Evolutionary conservation across 35 echinoderm and acorn worm species (phyloP).

Genomic region (Strongylocentrotus purpuratus): DNA sequence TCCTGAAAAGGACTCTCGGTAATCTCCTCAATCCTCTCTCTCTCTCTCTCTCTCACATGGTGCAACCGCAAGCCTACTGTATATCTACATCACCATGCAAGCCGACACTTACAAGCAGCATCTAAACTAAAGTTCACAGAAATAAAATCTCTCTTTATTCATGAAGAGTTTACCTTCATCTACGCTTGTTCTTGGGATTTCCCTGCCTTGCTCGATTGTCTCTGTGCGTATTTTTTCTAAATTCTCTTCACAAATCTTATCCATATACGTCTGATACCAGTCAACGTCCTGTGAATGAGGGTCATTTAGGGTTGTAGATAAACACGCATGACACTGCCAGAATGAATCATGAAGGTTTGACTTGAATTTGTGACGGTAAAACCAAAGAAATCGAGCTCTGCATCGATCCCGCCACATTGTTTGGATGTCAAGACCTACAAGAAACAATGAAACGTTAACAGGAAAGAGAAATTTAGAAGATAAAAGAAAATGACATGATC

Average conservation of each 20-base stretch:
- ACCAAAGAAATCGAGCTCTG: background rate
- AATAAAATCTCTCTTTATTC: background rate
- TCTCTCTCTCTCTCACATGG: too few relatives aligned
- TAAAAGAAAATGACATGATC: background rate
- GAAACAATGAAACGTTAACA: background rate
- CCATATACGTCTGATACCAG: slow-evolving; percentile 21
- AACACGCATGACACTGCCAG: slow-evolving; percentile 16
- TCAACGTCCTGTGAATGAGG: background rate
- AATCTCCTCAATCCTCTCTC: too few relatives aligned
- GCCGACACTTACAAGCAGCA: too few relatives aligned
- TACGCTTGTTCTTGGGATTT: background rate
- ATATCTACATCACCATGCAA: too few relatives aligned
- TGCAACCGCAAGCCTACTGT: too few relatives aligned
- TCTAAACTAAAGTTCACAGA: too few relatives aligned
- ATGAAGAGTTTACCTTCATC: background rate
- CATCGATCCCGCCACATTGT: background rate
- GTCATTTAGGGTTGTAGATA: background rate
- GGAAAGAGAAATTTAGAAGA: background rate
- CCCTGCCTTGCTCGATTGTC: background rate
- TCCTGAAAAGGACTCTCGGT: too few relatives aligned
- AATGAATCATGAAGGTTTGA: slow-evolving; percentile 13
- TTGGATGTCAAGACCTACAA: background rate
- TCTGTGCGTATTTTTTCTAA: background rate
- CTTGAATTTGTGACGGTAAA: slow-evolving; percentile 18
- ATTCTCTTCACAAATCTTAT: slow-evolving; percentile 16